Evolutionary conservation across 2,888 invertebrate genomes (phyloP), one percentile per base, ranked within the genome.

Genomic region (Hofmannophila pseudospretella): DNA sequence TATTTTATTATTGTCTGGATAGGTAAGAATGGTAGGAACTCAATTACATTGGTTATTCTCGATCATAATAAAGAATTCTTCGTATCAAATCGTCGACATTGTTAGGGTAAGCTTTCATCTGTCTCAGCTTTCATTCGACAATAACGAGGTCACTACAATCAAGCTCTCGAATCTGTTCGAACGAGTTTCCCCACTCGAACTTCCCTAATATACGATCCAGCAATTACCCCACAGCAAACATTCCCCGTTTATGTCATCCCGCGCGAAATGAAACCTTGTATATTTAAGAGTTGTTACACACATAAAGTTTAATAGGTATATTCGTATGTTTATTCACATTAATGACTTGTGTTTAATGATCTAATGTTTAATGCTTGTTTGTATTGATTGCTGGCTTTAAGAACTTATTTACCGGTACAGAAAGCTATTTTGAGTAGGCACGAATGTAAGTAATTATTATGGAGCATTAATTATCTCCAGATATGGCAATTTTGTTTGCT

Each of bases 141-240:
- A 47, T 41, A 38, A 49, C 50, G 47, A 45, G 42, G 48, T 49
- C 38, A 39, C 25, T 25, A 45, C 27, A 27, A 27, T 27, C 47
- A 37, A 33, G 41, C 33, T 20, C 29, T 20, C n/a, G 25, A 30
- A 4, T 16, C n/a, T n/a, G 42, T 41, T 47, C 38, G 37, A 52
- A 56, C 41, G 41, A 38, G 46, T 32, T 41, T 41, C 42, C 23
- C 43, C 38, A 35, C 49, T 49, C 51, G 34, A 55, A 49, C 60
- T 58, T 51, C 43, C 55, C 54, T 66, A 59, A 71, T 59, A 67
- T 62, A 66, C 60, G 62, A 64, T 49, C 54, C 56, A 45, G 60
- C 59, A 62, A 71, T 70, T 67, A 67, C 65, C 66, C 47, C 54
- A 57, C 45, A 51, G 58, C 58, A 60, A 65, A 63, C 64, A 61